A percentile compares a stretch with the other conserved stretches of the same genome.
Conservation (phyloP, 1,140 invertebrate genomes). For the Orius laevigatus region DNA sequence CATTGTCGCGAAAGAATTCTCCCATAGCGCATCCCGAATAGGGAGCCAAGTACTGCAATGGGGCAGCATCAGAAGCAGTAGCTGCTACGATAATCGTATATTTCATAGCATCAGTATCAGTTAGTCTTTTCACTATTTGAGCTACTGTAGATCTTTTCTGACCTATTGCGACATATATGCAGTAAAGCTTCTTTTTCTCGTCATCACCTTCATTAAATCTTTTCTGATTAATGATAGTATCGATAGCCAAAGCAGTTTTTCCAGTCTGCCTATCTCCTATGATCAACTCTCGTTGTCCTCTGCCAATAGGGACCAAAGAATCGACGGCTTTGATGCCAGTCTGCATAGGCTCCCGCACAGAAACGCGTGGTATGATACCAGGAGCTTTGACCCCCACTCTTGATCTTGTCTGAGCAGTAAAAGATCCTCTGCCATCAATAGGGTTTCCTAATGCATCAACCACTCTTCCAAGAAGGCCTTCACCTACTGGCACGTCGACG, state of each 20-base stretch:
- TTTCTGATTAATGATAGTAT: conserved; percentile 99
- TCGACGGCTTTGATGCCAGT: conserved; percentile 98
- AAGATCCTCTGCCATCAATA: conserved; percentile 88
- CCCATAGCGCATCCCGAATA: conserved; percentile 99
- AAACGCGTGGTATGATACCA: conserved; percentile 97
- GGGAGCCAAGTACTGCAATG: conserved; percentile 95
- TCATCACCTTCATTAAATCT: conserved; percentile 89
- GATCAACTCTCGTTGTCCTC: conserved; percentile 99
- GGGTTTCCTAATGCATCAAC: conserved; percentile 89
- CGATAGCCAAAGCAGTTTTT: conserved; percentile 98
- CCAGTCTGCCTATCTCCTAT: conserved; percentile 99
- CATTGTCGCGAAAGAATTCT: conserved; percentile 98
- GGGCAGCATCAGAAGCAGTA: conserved; percentile 97
- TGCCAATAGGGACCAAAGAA: conserved; percentile 94
- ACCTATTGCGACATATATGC: conserved; percentile 99
- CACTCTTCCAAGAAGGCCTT: conserved; percentile 87
- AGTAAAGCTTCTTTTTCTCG: conserved; percentile 98
- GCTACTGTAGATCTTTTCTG: conserved; percentile 99
- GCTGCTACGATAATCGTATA: conserved; percentile 98
- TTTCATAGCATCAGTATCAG: conserved; percentile 83
- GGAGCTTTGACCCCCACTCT: conserved; percentile 98
- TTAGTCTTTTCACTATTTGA: conserved; percentile 94
- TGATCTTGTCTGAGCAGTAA: conserved; percentile 51
- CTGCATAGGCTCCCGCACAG: conserved; percentile 98
- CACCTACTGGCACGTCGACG: conserved; percentile 96